A percentile compares a stretch with the other conserved stretches of the same genome.
Evolutionary conservation across 2,888 invertebrate species (phyloP).

Genomic region (Eilema depressum): DNA sequence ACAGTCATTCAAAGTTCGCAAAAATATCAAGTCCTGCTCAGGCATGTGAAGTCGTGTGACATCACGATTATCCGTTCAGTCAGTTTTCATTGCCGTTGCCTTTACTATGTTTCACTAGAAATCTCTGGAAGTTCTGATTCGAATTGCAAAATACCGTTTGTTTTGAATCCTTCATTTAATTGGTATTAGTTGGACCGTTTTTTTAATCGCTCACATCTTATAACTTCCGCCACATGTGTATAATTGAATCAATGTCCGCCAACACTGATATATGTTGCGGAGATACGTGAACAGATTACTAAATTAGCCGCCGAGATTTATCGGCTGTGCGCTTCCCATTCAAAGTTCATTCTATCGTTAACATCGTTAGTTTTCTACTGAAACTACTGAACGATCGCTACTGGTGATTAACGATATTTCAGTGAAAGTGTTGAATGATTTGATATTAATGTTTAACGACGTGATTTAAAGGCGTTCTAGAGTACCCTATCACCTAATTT

Average conservation of each 20-base stretch:
- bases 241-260: conserved; percentile 65
- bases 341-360: conserved; percentile 39
- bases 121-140: too few relatives aligned
- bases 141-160: too few relatives aligned
- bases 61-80: too few relatives aligned
- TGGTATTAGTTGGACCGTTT: too few relatives aligned
- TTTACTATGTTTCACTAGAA: too few relatives aligned
- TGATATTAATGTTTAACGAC: neutral
- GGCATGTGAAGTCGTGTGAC: too few relatives aligned
- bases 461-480: too few relatives aligned
- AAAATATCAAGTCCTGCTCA: too few relatives aligned
- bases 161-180: too few relatives aligned
- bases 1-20: too few relatives aligned
- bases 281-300: conserved; percentile 66
- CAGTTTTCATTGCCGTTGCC: too few relatives aligned
- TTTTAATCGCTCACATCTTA: conserved; percentile 29
- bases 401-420: neutral
- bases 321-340: conserved; percentile 53
- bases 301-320: conserved; percentile 63
- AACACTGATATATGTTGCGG: conserved; percentile 62
- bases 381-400: conserved; percentile 13
- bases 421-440: neutral
- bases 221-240: conserved; percentile 32
- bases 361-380: conserved; percentile 28
- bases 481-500: too few relatives aligned